phyloP scores from a whole-genome alignment of 2,113 vertebrate genomes.

The Pseudopodoces humilis region DNA sequence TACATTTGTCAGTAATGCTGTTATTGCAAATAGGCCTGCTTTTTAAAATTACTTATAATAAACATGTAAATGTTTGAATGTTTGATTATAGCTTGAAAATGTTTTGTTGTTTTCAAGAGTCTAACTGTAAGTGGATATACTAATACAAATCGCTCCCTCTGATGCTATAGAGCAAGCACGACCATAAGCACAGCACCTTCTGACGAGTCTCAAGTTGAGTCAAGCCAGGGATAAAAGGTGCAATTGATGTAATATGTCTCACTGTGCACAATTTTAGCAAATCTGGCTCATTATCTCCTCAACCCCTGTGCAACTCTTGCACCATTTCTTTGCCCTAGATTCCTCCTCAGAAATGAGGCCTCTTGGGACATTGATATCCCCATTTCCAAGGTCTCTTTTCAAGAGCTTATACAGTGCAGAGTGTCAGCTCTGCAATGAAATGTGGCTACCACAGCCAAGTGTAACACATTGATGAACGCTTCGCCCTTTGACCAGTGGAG shows the following conservation, averaged over 20 bases:
- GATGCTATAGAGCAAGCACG: not conserved
- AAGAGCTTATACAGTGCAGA: not conserved
- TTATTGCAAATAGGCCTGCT: not conserved
- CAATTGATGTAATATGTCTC: not conserved
- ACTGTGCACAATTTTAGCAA: not conserved
- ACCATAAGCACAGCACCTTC: not conserved
- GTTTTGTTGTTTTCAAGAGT: not conserved
- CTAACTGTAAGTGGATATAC: not conserved
- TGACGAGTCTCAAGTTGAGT: not conserved
- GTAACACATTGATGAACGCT: not conserved
- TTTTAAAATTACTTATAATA: not conserved
- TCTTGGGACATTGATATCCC: not conserved
- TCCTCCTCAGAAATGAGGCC: not conserved
- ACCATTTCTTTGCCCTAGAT: not conserved
- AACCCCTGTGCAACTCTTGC: not conserved
- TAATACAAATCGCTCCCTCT: not conserved
- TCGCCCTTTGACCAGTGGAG: not conserved
- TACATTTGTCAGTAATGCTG: not conserved
- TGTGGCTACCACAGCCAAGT: not conserved
- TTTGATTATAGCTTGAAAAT: not conserved
- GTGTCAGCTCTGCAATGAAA: not conserved
- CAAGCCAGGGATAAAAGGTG: not conserved
- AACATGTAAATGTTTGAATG: not conserved
- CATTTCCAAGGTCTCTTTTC: not conserved
- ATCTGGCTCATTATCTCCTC: not conserved